phyloP scores from a whole-genome alignment of 2,797 vertebrate species.

The Alfaro cultratus region DNA sequence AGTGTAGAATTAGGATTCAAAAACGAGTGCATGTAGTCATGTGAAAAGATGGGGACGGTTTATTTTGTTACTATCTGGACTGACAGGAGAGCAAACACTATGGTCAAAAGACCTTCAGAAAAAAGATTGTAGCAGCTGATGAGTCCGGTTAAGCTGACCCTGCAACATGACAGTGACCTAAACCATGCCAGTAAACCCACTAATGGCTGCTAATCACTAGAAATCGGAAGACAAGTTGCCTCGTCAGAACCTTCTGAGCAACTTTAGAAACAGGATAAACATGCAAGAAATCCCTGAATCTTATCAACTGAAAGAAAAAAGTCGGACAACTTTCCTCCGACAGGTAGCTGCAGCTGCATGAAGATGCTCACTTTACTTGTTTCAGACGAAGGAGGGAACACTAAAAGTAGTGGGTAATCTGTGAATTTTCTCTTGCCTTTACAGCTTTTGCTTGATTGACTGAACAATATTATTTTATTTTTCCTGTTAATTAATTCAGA shows the following conservation, averaged over 20 bases:
- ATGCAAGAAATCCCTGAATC: neutral
- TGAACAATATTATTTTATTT: neutral
- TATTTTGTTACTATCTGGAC: neutral
- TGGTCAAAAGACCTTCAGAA: neutral
- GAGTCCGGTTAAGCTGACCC: neutral
- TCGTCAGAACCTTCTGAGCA: neutral
- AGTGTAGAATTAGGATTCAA: neutral
- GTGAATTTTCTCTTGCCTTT: neutral
- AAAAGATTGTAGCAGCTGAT: neutral
- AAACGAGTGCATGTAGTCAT: neutral
- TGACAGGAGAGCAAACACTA: neutral
- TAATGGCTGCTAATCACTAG: neutral
- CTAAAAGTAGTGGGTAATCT: neutral
- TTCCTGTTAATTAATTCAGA: conserved; percentile 19
- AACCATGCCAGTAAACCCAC: neutral
- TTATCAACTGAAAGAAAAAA: neutral
- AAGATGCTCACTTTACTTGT: neutral
- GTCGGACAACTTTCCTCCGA: neutral
- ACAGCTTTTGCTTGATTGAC: neutral
- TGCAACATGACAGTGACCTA: neutral
- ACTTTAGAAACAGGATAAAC: neutral
- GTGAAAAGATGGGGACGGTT: neutral
- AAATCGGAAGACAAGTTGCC: neutral
- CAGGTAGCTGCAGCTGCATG: neutral
- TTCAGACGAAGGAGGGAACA: neutral